Conservation (phyloP, 2,797 vertebrate species). For the Pangasius mekongensis region DNA sequence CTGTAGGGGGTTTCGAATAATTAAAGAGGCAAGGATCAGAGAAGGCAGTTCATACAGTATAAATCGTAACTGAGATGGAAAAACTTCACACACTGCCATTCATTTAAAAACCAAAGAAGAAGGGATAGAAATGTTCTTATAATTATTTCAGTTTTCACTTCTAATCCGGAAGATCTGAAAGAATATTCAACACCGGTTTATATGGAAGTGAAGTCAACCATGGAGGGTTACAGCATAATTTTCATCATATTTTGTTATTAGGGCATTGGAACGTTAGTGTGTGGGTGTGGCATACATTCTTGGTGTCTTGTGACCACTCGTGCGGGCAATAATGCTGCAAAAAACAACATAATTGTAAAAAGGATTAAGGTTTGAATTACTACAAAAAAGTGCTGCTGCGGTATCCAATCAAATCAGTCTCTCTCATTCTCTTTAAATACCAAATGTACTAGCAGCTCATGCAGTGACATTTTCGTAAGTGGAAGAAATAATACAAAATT, state of each 20-base stretch:
- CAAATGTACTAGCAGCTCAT: not conserved
- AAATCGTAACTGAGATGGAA: not conserved
- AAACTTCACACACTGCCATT: not conserved
- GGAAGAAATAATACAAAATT: not conserved
- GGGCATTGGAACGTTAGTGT: not conserved
- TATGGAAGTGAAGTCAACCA: not conserved
- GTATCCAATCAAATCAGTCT: not conserved
- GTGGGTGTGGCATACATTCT: not conserved
- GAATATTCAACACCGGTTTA: not conserved
- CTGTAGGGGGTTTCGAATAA: constrained; percentile 1
- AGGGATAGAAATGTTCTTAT: not conserved
- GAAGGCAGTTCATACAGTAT: not conserved
- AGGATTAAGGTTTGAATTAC: not conserved
- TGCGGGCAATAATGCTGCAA: not conserved
- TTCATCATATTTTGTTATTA: not conserved
- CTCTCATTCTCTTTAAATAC: not conserved
- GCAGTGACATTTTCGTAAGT: not conserved
- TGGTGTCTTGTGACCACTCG: not conserved
- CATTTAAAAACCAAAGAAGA: not conserved
- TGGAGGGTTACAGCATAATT: not conserved
- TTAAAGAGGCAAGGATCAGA: constrained; percentile 19
- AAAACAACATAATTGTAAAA: not conserved
- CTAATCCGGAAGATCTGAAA: not conserved
- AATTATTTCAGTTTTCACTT: not conserved
- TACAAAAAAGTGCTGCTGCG: not conserved